Evolutionary conservation across 2,113 vertebrate species (phyloP).

Genomic region (Corynorhinus townsendii): DNA sequence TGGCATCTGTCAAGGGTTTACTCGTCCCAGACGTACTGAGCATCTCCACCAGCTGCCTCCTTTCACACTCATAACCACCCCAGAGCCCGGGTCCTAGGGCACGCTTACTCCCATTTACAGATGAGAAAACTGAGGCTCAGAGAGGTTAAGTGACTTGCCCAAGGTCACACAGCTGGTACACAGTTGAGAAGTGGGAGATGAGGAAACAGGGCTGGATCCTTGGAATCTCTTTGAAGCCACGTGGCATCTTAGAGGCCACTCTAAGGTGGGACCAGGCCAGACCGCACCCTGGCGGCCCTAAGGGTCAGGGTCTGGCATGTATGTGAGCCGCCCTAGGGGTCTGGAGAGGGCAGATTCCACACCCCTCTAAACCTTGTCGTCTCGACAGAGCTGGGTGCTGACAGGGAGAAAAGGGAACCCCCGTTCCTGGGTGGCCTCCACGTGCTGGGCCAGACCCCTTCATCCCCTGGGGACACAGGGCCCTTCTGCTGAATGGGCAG

Average conservation of each 20-base stretch:
- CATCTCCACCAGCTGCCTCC: neutral
- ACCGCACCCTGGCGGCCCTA: neutral
- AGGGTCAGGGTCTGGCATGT: neutral
- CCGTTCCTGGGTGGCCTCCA: neutral
- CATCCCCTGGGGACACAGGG: neutral
- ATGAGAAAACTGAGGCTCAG: neutral
- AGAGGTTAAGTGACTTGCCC: neutral
- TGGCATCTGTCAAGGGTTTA: rapidly evolving
- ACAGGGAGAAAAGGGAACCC: neutral
- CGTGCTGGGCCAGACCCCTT: neutral
- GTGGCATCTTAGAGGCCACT: neutral
- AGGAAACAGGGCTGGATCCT: neutral
- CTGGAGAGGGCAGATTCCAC: neutral
- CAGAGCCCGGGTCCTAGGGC: rapidly evolving
- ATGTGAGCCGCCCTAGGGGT: neutral
- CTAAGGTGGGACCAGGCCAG: neutral
- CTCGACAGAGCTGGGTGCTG: neutral
- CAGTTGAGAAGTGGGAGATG: rapidly evolving
- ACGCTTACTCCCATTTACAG: neutral
- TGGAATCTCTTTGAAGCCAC: neutral
- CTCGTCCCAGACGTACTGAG: neutral
- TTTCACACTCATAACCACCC: neutral
- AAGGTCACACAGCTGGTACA: neutral
- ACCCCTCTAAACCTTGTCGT: rapidly evolving
- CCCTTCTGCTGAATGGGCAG: neutral